Conservation (phyloP, 2,113 vertebrate species). For the Xenotilapia longispinis region DNA sequence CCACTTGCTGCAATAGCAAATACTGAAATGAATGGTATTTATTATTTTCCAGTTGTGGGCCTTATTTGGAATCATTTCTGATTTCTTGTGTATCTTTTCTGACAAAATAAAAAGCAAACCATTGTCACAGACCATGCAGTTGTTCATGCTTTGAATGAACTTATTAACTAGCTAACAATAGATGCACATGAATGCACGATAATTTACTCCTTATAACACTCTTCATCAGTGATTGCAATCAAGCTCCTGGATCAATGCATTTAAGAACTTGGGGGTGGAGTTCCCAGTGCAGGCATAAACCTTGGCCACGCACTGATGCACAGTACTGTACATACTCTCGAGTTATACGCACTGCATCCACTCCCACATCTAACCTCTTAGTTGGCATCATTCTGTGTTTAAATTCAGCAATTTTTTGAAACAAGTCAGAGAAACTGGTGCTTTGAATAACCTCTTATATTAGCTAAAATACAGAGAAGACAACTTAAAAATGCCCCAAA, state of each 20-base stretch:
- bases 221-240: not conserved
- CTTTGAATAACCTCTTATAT: not conserved
- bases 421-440: not conserved
- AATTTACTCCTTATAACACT: not conserved
- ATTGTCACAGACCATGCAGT: not conserved
- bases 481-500: not conserved
- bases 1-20: not conserved
- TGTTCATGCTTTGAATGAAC: not conserved
- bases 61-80: not conserved
- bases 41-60: not conserved
- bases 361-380: not conserved
- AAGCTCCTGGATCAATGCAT: not conserved
- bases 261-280: not conserved
- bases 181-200: not conserved
- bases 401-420: not conserved
- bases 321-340: not conserved
- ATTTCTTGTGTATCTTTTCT: not conserved
- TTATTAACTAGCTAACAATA: not conserved
- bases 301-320: not conserved
- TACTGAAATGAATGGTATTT: not conserved
- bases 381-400: not conserved
- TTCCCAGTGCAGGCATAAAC: not conserved
- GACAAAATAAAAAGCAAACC: not conserved
- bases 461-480: not conserved
- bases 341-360: not conserved